Percentiles rank a stretch among this genome's conserved stretches.
Evolutionary conservation across 1,140 invertebrate species (phyloP).

Genomic region (Spodoptera frugiperda): DNA sequence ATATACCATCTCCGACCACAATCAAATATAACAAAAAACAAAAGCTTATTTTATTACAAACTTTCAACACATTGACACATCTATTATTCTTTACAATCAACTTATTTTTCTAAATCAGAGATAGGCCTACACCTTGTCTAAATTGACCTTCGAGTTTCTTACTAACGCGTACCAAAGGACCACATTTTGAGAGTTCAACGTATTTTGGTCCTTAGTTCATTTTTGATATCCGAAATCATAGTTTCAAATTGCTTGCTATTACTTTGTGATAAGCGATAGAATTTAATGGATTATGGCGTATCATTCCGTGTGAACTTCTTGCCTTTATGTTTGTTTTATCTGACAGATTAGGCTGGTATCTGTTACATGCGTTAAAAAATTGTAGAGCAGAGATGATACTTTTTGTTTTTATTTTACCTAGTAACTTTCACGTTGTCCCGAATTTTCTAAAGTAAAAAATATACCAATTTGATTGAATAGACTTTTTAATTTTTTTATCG

Average conservation of each 20-base stretch:
- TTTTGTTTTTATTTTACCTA: background rate
- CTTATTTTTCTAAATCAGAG: conserved; percentile 57
- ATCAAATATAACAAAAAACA: conserved; percentile 47
- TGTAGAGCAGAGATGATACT: background rate
- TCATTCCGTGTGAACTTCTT: conserved; percentile 21
- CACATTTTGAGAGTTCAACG: conserved; percentile 3
- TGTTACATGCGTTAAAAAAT: background rate
- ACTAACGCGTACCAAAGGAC: background rate
- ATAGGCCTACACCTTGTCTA: conserved; percentile 42
- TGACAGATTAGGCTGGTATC: background rate
- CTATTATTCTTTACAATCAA: conserved; percentile 54
- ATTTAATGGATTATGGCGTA: conserved; percentile 50
- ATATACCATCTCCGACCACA: conserved; percentile 28
- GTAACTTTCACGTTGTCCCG: background rate
- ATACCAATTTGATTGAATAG: too few relatives aligned
- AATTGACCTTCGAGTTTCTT: conserved; percentile 17
- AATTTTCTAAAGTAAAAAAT: too few relatives aligned
- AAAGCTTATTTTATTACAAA: conserved; percentile 54
- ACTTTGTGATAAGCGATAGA: conserved; percentile 57
- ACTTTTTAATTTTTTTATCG: too few relatives aligned
- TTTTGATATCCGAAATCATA: conserved; percentile 51
- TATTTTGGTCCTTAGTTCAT: conserved; percentile 41
- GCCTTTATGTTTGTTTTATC: background rate
- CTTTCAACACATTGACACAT: conserved; percentile 51
- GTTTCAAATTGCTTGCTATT: conserved; percentile 59